These are phyloP conservation scores for Brachionus calyciflorus DNA, from an alignment of 1,140 invertebrate species.

Conservation along the genomic window DNA sequence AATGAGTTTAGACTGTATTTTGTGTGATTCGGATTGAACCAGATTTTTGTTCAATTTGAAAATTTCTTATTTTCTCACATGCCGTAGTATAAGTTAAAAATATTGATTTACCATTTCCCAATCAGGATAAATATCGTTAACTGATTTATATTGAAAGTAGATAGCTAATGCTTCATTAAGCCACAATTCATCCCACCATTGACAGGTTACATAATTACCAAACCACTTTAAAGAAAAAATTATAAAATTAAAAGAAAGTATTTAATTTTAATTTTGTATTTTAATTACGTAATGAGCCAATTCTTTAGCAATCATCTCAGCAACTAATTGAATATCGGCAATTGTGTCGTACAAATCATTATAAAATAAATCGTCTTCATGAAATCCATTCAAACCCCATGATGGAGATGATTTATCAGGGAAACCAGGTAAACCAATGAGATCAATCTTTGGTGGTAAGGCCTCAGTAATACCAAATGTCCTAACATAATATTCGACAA, in stretches of 20 bases:
- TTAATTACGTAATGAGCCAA: slow-evolving; percentile 67
- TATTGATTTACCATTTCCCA: slow-evolving; percentile 68
- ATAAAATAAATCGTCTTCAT: slow-evolving; percentile 78
- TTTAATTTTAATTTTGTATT: not conserved
- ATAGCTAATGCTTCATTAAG: slow-evolving; percentile 61
- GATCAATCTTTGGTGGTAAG: slow-evolving; percentile 63
- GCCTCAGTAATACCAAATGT: not conserved
- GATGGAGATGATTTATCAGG: slow-evolving; percentile 91
- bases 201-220: slow-evolving; percentile 75
- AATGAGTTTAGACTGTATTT: too few relatives aligned
- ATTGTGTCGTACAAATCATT: slow-evolving; percentile 58
- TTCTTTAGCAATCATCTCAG: slow-evolving; percentile 75
- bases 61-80: too few relatives aligned
- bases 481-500: not conserved
- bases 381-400: slow-evolving; percentile 82
- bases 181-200: slow-evolving; percentile 63
- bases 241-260: too few relatives aligned
- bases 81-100: not conserved
- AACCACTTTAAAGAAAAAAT: slow-evolving; percentile 63
- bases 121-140: slow-evolving; percentile 69
- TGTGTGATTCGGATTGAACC: too few relatives aligned
- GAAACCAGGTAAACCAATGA: slow-evolving; percentile 90
- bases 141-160: slow-evolving; percentile 52
- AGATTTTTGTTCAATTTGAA: too few relatives aligned
- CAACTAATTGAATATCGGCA: slow-evolving; percentile 64